Evolutionary conservation across 1,140 invertebrate genomes (phyloP), one percentile per base, ranked within the genome.

Genomic region (Bombus polaris): DNA sequence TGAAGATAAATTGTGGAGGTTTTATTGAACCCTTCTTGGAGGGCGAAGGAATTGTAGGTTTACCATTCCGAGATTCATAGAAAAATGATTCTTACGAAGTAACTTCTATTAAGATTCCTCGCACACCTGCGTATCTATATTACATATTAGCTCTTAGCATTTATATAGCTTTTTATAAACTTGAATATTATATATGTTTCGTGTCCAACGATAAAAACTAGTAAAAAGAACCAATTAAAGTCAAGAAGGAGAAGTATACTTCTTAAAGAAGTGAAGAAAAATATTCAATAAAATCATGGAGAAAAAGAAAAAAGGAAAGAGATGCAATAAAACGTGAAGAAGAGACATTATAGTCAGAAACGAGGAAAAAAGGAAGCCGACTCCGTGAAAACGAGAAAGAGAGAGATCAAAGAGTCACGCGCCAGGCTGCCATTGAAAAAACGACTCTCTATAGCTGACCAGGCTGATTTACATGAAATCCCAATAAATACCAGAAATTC

Each of bases 381-480:
- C 28, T 62, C 59, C 12, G 3, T 62, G 47, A 42, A 28, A 39
- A 32, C 28, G 32, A 62, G 25, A 42, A n/a, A 80, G 53, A 71
- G 42, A 35, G 65, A 42, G 78, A 44, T 35, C 42, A 68, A 28
- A 53, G 65, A 57, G 83, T 77, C 73, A 78, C 39, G 71, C 70
- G 72, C 47, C 66, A 15, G 22, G 47, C 73, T 62, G 65, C 72
- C 77, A 35, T 44, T 35, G 57, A 44, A 74, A 62, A 65, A 75
- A 73, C 57, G 15, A 66, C 32, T 62, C 65, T 62, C 12, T 8
- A 25, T 53, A 9, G 37, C 76, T 62, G 42, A 18, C 57, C 79
- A 39, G 57, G 32, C 39, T 78, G 83, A 93, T 93, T 92, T 91
- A 89, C 92, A 93, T 93, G 89, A 90, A 93, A 91, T 87, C 80